phyloP scores from a whole-genome alignment of 1,140 invertebrate species.

The Drosophila nannoptera region DNA sequence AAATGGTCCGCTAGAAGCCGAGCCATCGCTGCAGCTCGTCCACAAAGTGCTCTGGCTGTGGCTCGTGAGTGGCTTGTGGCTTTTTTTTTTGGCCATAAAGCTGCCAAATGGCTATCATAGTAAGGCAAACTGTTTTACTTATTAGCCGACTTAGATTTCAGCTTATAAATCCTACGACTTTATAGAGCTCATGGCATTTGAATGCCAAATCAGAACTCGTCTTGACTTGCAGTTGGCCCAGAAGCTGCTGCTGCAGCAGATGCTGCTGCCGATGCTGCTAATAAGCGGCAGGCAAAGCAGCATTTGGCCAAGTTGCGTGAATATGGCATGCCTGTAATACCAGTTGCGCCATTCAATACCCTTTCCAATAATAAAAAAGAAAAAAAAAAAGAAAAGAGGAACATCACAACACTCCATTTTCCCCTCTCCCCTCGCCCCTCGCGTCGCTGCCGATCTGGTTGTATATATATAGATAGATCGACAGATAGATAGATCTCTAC shows the following conservation, averaged over 20 bases:
- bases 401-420: no score
- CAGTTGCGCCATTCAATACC: conserved; percentile 36
- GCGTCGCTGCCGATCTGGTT: background rate
- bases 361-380: conserved; percentile 14
- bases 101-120: background rate
- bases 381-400: no score
- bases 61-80: background rate
- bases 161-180: conserved; percentile 11
- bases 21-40: no score
- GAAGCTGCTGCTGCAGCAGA: conserved; percentile 5
- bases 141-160: background rate
- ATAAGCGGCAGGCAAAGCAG: conserved; percentile 27
- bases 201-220: conserved; percentile 40
- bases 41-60: no score
- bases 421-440: background rate
- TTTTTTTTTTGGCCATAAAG: background rate
- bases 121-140: background rate
- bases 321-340: conserved; percentile 37
- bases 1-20: no score
- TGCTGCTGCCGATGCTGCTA: background rate
- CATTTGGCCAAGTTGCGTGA: conserved; percentile 17
- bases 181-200: conserved; percentile 21
- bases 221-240: conserved; percentile 28
- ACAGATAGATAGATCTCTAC: conserved; percentile 20
- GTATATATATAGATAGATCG: background rate